Evolutionary conservation across 2,797 vertebrate species (phyloP).

Genomic region (Xerus rutilus): DNA sequence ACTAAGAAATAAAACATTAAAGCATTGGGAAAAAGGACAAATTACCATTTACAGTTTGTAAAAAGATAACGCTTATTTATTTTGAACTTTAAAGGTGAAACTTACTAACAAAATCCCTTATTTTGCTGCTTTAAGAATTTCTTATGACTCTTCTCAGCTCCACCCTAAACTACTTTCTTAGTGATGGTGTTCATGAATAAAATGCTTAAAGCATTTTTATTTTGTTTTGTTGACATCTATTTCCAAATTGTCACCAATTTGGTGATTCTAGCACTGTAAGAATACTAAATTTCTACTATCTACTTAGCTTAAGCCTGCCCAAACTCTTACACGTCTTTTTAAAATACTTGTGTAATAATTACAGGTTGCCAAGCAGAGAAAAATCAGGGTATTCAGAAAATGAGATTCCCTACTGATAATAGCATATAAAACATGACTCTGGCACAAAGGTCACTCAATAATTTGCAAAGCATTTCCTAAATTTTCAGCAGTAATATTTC

Average conservation of each 20-base stretch:
- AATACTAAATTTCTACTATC: neutral
- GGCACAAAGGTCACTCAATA: neutral
- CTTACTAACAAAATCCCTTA: constrained; percentile 10
- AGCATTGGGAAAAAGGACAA: neutral
- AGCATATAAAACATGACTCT: neutral
- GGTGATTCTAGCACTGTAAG: neutral
- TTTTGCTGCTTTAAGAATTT: constrained; percentile 27
- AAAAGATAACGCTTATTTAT: neutral
- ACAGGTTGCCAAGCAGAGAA: constrained; percentile 40
- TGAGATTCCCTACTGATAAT: neutral
- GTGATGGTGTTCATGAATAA: neutral
- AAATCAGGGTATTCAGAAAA: constrained; percentile 15
- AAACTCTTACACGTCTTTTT: neutral
- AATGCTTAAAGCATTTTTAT: neutral
- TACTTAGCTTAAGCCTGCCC: neutral
- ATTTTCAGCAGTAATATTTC: constrained; percentile 5
- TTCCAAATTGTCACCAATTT: constrained; percentile 39
- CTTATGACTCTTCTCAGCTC: neutral
- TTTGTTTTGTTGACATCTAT: constrained; percentile 50
- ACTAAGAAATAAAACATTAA: constrained; percentile 18
- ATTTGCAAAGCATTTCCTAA: constrained; percentile 27
- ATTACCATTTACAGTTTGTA: neutral
- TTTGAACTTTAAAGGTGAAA: constrained; percentile 1
- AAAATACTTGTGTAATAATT: constrained; percentile 24
- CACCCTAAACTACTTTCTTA: neutral